phyloP scores from a whole-genome alignment of 1,140 invertebrate genomes.

The Sycobia sp. region DNA sequence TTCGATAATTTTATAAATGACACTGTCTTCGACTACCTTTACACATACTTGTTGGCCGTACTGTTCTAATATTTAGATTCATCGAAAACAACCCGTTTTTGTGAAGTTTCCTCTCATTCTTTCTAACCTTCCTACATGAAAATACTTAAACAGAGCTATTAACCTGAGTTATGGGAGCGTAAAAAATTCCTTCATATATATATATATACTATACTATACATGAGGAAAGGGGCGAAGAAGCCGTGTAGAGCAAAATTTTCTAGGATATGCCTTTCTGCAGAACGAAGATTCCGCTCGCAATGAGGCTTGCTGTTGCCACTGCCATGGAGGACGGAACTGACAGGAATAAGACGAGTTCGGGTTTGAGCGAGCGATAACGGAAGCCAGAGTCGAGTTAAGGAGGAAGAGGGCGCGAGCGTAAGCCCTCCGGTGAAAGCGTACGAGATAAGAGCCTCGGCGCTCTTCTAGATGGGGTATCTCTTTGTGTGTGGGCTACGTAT shows the following conservation, averaged over 20 bases:
- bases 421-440: slow-evolving; percentile 32
- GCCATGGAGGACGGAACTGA: neutral
- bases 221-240: neutral
- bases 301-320: neutral
- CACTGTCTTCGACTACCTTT: too few relatives aligned
- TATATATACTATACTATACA: too few relatives aligned
- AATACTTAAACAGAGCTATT: too few relatives aligned
- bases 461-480: too few relatives aligned
- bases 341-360: slow-evolving; percentile 20
- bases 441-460: slow-evolving; percentile 20
- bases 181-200: too few relatives aligned
- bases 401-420: neutral
- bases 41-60: too few relatives aligned
- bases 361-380: slow-evolving; percentile 29
- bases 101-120: too few relatives aligned
- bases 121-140: too few relatives aligned
- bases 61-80: too few relatives aligned
- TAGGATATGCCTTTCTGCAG: slow-evolving; percentile 3
- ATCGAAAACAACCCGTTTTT: too few relatives aligned
- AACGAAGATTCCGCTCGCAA: neutral
- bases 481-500: neutral
- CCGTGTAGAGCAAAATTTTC: slow-evolving; percentile 12
- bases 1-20: too few relatives aligned
- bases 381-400: neutral
- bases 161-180: too few relatives aligned